These are phyloP conservation scores for Drosophila pegasa DNA, from an alignment of 2,888 invertebrate genomes.

Conservation along the genomic window DNA sequence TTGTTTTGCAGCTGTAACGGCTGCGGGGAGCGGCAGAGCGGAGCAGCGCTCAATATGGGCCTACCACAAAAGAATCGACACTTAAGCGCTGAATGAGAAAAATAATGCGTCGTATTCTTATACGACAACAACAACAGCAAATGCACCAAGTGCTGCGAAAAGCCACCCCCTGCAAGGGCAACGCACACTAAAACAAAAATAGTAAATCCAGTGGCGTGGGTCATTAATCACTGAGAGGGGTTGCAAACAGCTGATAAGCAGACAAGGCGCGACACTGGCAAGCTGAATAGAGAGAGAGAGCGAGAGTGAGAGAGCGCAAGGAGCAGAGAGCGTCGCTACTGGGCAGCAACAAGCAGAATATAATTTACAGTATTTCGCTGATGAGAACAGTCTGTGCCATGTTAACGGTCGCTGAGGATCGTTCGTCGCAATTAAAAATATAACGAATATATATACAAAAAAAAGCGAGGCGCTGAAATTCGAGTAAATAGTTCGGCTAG, in stretches of 20 bases:
- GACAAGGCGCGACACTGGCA: constrained; percentile 28
- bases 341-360: constrained; percentile 48
- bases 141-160: constrained; percentile 26
- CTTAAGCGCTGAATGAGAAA: constrained; percentile 1
- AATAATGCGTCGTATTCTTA: constrained; percentile 27
- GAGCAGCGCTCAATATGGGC: constrained; percentile 8
- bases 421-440: constrained; percentile 23
- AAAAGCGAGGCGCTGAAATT: constrained; percentile 28
- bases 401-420: constrained; percentile 52
- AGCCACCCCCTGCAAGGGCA: constrained; percentile 37
- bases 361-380: constrained; percentile 43
- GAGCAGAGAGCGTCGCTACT: constrained; percentile 35
- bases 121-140: constrained; percentile 17
- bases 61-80: constrained; percentile 29
- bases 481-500: constrained; percentile 44
- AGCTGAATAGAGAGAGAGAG: constrained; percentile 11
- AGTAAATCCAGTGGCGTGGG: constrained; percentile 36
- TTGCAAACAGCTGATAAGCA: constrained; percentile 52
- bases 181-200: constrained; percentile 19
- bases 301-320: not conserved
- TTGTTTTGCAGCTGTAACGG: constrained; percentile 21
- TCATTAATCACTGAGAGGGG: constrained; percentile 8
- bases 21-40: constrained; percentile 30
- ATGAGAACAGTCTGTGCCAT: constrained; percentile 54
- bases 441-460: constrained; percentile 17